A percentile compares a stretch with the other conserved stretches of the same genome.
Conservation (phyloP, 2,113 vertebrate genomes). For the Rhadina sibilatrix region DNA sequence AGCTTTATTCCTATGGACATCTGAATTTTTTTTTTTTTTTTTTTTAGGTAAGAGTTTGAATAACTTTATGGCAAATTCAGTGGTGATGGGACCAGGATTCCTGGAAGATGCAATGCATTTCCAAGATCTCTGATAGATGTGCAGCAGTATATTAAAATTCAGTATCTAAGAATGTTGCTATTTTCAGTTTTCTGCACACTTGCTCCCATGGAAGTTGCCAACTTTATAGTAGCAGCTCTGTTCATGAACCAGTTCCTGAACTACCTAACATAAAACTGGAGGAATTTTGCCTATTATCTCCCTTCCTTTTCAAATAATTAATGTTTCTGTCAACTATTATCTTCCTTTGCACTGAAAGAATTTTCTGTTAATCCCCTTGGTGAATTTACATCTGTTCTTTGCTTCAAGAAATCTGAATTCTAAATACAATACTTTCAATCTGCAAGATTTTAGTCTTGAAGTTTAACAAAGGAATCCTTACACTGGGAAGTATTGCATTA, state of each 20-base stretch:
- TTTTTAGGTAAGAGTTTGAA: not conserved
- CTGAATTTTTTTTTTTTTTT: not conserved
- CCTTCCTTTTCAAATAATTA: not conserved
- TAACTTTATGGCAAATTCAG: not conserved
- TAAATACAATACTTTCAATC: not conserved
- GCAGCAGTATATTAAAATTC: not conserved
- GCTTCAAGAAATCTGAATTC: not conserved
- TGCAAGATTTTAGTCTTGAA: not conserved
- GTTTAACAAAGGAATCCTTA: not conserved
- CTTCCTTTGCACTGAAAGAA: not conserved
- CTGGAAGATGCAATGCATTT: not conserved
- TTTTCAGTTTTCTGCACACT: not conserved
- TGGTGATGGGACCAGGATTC: not conserved
- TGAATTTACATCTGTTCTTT: not conserved
- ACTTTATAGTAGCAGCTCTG: not conserved
- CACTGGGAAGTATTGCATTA: not conserved
- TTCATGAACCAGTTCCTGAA: not conserved
- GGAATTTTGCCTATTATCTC: not conserved
- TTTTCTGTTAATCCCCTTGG: not conserved
- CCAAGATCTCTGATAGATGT: not conserved
- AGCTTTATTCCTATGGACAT: not conserved
- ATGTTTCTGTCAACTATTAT: not conserved
- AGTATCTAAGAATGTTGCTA: not conserved
- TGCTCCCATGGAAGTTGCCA: not conserved
- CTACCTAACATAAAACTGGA: not conserved